These are phyloP conservation scores for Thymelicus lineola DNA, from an alignment of 2,888 invertebrate genomes.

Conservation along the genomic window DNA sequence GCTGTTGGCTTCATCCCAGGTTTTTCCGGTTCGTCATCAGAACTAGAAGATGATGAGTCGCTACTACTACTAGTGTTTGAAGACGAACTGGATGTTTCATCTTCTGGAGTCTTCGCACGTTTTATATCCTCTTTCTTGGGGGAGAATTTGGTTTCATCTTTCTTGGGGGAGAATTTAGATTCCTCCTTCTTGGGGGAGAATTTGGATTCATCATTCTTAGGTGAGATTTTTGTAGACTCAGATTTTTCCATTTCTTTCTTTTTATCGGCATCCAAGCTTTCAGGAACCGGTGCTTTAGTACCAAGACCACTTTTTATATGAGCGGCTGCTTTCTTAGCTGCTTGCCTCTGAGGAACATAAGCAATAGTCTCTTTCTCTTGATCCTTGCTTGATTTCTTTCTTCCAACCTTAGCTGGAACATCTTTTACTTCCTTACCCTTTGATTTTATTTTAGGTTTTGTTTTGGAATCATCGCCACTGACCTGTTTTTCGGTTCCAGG, in stretches of 20 bases:
- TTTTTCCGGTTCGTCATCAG: constrained; percentile 85
- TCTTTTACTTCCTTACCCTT: constrained; percentile 79
- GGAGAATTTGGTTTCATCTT: background rate
- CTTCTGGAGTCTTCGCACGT: constrained; percentile 58
- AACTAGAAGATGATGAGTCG: constrained; percentile 86
- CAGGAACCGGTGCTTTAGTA: constrained; percentile 74
- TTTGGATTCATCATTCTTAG: constrained; percentile 74
- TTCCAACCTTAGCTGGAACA: constrained; percentile 75
- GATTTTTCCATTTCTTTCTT: constrained; percentile 69
- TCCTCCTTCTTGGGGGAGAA: background rate
- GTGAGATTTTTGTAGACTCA: constrained; percentile 62
- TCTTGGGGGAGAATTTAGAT: no score
- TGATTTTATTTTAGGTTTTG: constrained; percentile 73
- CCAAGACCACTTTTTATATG: constrained; percentile 93
- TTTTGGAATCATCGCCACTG: constrained; percentile 66
- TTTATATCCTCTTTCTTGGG: constrained; percentile 50
- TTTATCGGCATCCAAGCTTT: constrained; percentile 67
- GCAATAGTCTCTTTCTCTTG: constrained; percentile 88
- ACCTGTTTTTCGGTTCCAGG: constrained; percentile 60
- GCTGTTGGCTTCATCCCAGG: constrained; percentile 69
- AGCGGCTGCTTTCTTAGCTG: constrained; percentile 96
- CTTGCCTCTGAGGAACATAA: constrained; percentile 95
- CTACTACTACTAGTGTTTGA: constrained; percentile 83
- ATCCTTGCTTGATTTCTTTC: constrained; percentile 82
- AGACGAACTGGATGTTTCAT: constrained; percentile 81